Evolutionary conservation across 1,140 invertebrate genomes (phyloP), one percentile per base, ranked within the genome.

Genomic region (Zaprionus inermis): DNA sequence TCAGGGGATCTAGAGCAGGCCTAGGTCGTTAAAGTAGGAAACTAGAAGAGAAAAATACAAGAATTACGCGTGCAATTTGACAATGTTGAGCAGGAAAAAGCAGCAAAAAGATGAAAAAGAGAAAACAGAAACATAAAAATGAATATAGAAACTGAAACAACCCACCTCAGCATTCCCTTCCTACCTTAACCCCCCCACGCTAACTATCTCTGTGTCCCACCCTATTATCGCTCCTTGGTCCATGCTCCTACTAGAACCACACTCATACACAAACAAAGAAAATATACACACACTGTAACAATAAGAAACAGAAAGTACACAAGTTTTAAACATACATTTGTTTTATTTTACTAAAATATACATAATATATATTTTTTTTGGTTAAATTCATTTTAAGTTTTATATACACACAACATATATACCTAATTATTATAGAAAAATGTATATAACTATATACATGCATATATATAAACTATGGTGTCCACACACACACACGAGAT

Each of bases 341-440:
- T 76, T 79, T 76, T 72, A 58, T 76, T 78, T 67, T 69, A 68
- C 65, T 54, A 67, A 16, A 84, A 70, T 51, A 67, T 22, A 36
- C 16, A 68, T 66, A 77, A 36, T 71, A 73, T 66, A 49, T 75
- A 58, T 76, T 77, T 76, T 76, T 82, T 86, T 86, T 82, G 82
- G 79, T 86, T 88, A 86, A 82, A 82, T 82, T 88, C 76, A 68
- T 86, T 88, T 82, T 86, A 86, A 85, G 82, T 85, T 85, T 78
- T 78, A 77, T 76, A 76, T 72, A 76, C 32, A 73, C 32, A 75
- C 66, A 61, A 49, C 44, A 49, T 41, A 66, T 70, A 65, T 69
- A 74, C 34, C 11, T 69, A 59, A 60, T 63, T 64, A 76, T 71
- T 71, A 79, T 57, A 76, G 54, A 72, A 30, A 72, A 30, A 58